Evolutionary conservation across 1,140 invertebrate species (phyloP).

Genomic region (Helicoverpa zea): DNA sequence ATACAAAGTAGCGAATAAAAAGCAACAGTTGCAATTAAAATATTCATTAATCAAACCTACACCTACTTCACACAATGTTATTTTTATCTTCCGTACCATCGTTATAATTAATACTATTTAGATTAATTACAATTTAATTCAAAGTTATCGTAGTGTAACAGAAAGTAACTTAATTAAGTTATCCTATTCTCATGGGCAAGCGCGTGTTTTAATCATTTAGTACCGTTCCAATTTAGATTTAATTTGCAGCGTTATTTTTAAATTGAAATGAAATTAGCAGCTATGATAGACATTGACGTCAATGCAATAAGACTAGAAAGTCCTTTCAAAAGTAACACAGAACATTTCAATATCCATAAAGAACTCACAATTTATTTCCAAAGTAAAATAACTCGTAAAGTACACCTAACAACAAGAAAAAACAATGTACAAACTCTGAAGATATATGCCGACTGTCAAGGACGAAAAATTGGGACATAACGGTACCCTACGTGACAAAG

Average conservation of each 20-base stretch:
- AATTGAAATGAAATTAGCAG: not conserved
- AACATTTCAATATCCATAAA: too few species aligned
- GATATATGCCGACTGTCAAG: slow-evolving; percentile 60
- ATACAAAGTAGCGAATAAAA: not conserved
- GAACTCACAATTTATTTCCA: not conserved
- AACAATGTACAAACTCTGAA: slow-evolving; percentile 31
- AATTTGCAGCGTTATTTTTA: not conserved
- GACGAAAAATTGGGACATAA: slow-evolving; percentile 71
- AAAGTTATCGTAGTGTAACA: not conserved
- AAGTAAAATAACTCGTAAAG: not conserved
- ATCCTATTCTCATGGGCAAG: slow-evolving; percentile 18
- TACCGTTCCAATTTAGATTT: slow-evolving; percentile 21
- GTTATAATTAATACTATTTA: slow-evolving; percentile 1
- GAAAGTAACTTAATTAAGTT: slow-evolving; percentile 12
- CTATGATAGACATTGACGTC: not conserved
- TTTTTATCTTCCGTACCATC: slow-evolving; percentile 2
- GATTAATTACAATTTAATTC: slow-evolving; percentile 40
- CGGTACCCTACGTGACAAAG: slow-evolving; percentile 63
- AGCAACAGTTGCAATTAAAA: not conserved
- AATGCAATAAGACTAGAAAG: not conserved
- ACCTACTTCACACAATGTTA: slow-evolving; percentile 7
- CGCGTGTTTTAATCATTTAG: slow-evolving; percentile 4
- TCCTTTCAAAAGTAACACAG: too few species aligned
- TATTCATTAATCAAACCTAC: slow-evolving; percentile 5
- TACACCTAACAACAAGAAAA: slow-evolving; percentile 4